phyloP scores from a whole-genome alignment of 2,797 vertebrate species.

The Silurus lanzhouensis region DNA sequence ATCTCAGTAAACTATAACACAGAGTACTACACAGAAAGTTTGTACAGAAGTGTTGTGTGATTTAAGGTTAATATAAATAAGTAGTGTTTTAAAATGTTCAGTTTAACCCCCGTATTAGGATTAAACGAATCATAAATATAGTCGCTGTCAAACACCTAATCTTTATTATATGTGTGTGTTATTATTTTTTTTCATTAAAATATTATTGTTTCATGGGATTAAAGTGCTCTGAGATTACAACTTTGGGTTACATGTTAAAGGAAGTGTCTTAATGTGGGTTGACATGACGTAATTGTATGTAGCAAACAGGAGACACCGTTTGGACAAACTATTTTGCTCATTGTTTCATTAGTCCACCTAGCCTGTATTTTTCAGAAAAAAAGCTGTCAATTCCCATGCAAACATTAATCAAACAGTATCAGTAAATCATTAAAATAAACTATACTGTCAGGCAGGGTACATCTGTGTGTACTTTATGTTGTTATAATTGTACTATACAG shows the following conservation, averaged over 20 bases:
- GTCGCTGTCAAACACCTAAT: too few relatives aligned
- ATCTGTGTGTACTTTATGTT: too few relatives aligned
- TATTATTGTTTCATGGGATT: not conserved
- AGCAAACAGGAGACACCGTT: too few relatives aligned
- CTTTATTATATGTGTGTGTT: too few relatives aligned
- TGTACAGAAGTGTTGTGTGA: not conserved
- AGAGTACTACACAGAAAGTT: not conserved
- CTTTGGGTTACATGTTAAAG: not conserved
- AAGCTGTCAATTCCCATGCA: not conserved
- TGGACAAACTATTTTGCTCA: not conserved
- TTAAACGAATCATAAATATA: not conserved
- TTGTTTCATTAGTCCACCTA: not conserved
- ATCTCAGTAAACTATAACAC: not conserved
- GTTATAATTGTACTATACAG: too few relatives aligned
- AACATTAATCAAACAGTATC: too few relatives aligned
- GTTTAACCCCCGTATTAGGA: not conserved
- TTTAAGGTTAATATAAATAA: not conserved
- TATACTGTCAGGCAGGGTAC: too few relatives aligned
- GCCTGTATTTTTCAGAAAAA: not conserved
- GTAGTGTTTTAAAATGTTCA: not conserved
- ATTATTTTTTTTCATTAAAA: too few relatives aligned
- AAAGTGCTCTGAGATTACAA: not conserved
- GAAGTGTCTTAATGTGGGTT: not conserved
- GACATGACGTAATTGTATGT: too few relatives aligned
- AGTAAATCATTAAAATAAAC: too few relatives aligned